Evolutionary conservation across 2,888 invertebrate genomes (phyloP).

Genomic region (Baronia brevicornis): DNA sequence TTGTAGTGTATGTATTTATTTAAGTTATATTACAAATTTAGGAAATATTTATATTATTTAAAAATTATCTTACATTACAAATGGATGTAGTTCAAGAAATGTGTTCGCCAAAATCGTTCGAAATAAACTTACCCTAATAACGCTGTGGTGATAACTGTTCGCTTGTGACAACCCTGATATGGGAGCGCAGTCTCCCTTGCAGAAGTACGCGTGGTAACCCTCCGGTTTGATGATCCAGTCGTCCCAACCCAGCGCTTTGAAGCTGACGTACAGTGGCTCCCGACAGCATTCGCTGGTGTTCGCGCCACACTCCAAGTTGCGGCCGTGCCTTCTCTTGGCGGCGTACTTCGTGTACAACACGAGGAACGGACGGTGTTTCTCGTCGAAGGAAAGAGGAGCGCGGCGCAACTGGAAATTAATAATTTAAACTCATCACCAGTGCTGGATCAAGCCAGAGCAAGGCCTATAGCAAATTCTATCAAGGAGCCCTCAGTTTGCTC

Average conservation of each 20-base stretch:
- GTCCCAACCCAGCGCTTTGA: slow-evolving; percentile 90
- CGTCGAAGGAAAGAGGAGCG: slow-evolving; percentile 81
- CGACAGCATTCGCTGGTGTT: slow-evolving; percentile 85
- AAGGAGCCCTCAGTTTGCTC: too few species aligned
- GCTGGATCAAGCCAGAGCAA: too few species aligned
- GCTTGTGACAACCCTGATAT: slow-evolving; percentile 80
- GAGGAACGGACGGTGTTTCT: slow-evolving; percentile 83
- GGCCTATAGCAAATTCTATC: too few species aligned
- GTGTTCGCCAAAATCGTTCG: too few species aligned
- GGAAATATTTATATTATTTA: too few species aligned
- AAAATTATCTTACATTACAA: too few species aligned
- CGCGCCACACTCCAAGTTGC: slow-evolving; percentile 81
- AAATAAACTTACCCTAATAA: slow-evolving; percentile 83
- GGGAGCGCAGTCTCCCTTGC: slow-evolving; percentile 86
- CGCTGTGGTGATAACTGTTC: slow-evolving; percentile 78
- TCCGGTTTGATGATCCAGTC: slow-evolving; percentile 90
- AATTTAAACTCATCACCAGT: too few species aligned
- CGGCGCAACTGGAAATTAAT: slow-evolving; percentile 74
- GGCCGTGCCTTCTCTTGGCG: slow-evolving; percentile 76
- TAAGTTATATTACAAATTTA: too few species aligned
- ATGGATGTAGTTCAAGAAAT: too few species aligned
- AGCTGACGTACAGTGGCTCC: slow-evolving; percentile 87
- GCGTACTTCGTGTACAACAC: slow-evolving; percentile 86
- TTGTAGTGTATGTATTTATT: too few species aligned
- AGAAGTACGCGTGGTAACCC: slow-evolving; percentile 92